Evolutionary conservation across 2,888 invertebrate genomes (phyloP), one percentile per base, ranked within the genome.

Genomic region (Cistogaster globosa): DNA sequence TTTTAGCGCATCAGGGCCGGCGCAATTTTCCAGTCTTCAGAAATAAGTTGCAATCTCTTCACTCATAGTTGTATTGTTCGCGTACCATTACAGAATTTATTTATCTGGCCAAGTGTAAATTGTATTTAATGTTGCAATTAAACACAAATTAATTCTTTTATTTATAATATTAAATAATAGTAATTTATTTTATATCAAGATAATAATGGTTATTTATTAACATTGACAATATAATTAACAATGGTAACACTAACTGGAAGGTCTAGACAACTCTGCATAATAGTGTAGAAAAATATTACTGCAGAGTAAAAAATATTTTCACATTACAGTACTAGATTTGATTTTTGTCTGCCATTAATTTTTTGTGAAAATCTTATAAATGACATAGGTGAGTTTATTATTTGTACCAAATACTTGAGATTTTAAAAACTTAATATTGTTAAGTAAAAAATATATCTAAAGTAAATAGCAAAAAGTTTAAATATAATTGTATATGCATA

Each of bases 331-430:
- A 88, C 88, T 89, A 88, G 88, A 88, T 88, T 90, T 89, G 89
- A 89, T 89, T 90, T 89, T 90, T 88, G 88, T 88, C 88, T 89
- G 90, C 90, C 90, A 90, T 90, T 89, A 89, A 87, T 88, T 89
- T 88, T 89, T 88, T 88, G 88, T 88, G 88, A 89, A 89, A 90
- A 90, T 89, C 88, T 88, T 89, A 88, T 90, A 88, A 5, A 91
- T 91, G 90, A 90, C 90, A 89, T 89, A 90, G 90, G 90, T 91
- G 88, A 90, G 90, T 88, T 71, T n/a, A 51, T 32, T 38, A 72
- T 38, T 55, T 75, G 14, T 22, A 83, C 12, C 11, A 53, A 82
- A 83, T 80, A 12, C 32, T 11, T 51, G 8, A 36, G 22, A 48
- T 48, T 76, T 32, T 32, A 7, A 32, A 32, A 32, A 7, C 32